These are phyloP conservation scores for Saimiri boliviensis DNA, from an alignment of 2,113 vertebrate species.

Conservation along the genomic window DNA sequence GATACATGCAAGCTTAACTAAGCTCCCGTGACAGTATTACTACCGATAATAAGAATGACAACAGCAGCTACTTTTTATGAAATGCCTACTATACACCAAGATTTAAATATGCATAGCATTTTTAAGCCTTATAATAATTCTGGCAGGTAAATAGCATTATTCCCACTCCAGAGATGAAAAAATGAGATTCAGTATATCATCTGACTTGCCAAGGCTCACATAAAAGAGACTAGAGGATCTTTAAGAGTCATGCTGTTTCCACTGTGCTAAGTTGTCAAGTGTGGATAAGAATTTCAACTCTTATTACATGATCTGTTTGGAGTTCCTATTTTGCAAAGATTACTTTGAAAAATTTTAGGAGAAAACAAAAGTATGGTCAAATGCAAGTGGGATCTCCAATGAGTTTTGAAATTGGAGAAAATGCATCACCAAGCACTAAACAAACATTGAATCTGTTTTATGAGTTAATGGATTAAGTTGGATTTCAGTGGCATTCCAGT, in stretches of 20 bases:
- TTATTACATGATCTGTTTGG: constrained; percentile 38
- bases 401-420: constrained; percentile 73
- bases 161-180: constrained; percentile 31
- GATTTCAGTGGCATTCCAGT: constrained; percentile 57
- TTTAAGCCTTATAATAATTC: constrained; percentile 10
- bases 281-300: constrained; percentile 4
- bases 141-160: constrained; percentile 35
- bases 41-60: not conserved
- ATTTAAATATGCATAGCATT: constrained; percentile 34
- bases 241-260: constrained; percentile 1
- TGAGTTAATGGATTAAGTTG: constrained; percentile 71
- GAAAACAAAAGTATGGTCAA: constrained; percentile 13
- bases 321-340: constrained; percentile 33
- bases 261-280: constrained; percentile 24
- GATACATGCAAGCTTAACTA: not conserved
- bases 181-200: not conserved
- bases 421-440: constrained; percentile 71
- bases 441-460: constrained; percentile 72
- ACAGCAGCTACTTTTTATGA: constrained; percentile 8
- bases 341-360: constrained; percentile 53
- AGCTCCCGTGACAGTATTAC: not conserved
- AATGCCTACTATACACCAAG: not conserved
- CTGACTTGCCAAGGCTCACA: not conserved
- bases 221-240: constrained; percentile 8
- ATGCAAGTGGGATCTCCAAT: constrained; percentile 62